phyloP scores from a whole-genome alignment of 2,888 invertebrate species.

The Leptopilina myrica region DNA sequence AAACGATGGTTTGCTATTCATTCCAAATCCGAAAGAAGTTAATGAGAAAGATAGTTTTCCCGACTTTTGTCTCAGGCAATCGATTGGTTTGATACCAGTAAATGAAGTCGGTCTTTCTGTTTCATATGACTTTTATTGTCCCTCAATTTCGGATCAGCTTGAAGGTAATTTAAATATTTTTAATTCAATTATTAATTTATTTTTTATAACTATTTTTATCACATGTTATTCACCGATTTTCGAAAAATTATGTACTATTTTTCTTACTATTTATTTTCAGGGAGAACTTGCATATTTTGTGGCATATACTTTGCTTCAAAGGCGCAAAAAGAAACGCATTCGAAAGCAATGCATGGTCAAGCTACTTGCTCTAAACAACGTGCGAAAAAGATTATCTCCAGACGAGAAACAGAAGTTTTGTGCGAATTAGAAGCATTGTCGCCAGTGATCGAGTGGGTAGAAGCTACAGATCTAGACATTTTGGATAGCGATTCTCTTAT shows the following conservation, averaged over 20 bases:
- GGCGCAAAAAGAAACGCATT: neutral
- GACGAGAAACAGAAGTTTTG: neutral
- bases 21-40: neutral
- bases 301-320: neutral
- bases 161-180: neutral
- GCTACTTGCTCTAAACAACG: too few relatives aligned
- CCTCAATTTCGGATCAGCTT: neutral
- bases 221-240: too few relatives aligned
- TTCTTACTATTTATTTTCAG: neutral
- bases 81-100: neutral
- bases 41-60: neutral
- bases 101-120: neutral
- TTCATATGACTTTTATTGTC: neutral
- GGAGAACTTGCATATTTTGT: neutral
- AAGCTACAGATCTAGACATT: neutral
- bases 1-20: neutral
- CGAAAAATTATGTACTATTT: too few relatives aligned
- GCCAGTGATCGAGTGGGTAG: neutral
- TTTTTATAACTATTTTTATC: too few relatives aligned
- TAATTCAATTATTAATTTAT: too few relatives aligned
- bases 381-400: too few relatives aligned
- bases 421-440: neutral
- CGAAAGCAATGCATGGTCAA: too few relatives aligned
- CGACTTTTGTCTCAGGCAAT: neutral
- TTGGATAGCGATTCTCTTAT: too few relatives aligned